Base-by-base conservation (phyloP, 2,888 invertebrate species). In the Eupithecia exiguata region DNA sequence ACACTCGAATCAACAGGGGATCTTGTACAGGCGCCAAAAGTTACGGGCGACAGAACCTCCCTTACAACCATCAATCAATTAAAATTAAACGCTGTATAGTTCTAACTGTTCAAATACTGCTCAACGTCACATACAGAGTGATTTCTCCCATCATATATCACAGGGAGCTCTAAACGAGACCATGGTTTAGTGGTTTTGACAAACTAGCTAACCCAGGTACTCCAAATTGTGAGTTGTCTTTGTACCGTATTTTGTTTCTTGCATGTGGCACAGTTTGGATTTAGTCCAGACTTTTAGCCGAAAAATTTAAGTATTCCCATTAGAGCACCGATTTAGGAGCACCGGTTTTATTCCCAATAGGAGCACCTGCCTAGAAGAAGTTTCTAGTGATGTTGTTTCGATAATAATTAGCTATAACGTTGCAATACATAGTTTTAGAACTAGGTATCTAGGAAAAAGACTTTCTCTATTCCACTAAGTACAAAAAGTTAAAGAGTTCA, bases 91-190 rank as follows among this genome's bases (percentile, higher is more conserved):
- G 61, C 38, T 18, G 21, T 10, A 25, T 61, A 63, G 36, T 63
- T 40, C 21, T 66, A 40, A 40, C 21, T 9, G 66, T 66, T 66
- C 21, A 43, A 43, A 66, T 40, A 38, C 38, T 66, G 40, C 21
- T 38, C 65, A 65, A 65, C 21, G 38, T 21, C 66, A 62, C 18
- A 21, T 1, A 62, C 46, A 46, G 25, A 12, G 61, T 61, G 38
- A 21, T 69, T 61, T 69, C 69, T 25, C 38, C 16, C n/a, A 69
- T 78, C 84, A 87, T 89, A 87, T 87, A 88, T 89, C 87, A 86
- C 71, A 25, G 63, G 58, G 65, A 25, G 6, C 62, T 18, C 1
- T 36, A 63, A 65, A 65, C 21, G 38, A 14, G 40, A 65, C 40
- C n/a, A 63, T 53, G 21, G 53, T 38, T 65, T 2, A 38, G 36